Evolutionary conservation across 2,797 vertebrate species (phyloP).

Genomic region (Vespertilio murinus): DNA sequence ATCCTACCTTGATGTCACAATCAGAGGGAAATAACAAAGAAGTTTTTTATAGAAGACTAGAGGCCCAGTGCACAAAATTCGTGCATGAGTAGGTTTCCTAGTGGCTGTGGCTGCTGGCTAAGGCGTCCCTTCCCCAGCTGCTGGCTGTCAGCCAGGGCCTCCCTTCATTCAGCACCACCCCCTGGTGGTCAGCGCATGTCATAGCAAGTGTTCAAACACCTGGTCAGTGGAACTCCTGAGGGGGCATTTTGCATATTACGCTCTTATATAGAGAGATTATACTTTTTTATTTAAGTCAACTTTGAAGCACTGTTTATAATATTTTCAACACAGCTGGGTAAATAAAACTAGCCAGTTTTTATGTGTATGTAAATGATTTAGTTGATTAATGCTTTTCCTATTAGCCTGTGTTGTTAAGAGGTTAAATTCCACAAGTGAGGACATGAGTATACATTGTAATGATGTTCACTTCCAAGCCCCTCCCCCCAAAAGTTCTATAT

Average conservation of each 20-base stretch:
- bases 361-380: not conserved
- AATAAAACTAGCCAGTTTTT: not conserved
- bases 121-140: too few species aligned
- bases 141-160: too few species aligned
- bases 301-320: not conserved
- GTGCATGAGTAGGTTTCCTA: too few species aligned
- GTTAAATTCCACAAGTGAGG: not conserved
- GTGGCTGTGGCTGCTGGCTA: too few species aligned
- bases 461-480: not conserved
- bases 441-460: not conserved
- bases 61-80: too few species aligned
- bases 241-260: too few species aligned
- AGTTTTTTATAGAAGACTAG: not conserved
- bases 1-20: not conserved
- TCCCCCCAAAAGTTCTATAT: not conserved
- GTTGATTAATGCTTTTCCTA: not conserved
- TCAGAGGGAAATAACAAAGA: not conserved
- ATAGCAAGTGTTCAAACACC: too few species aligned
- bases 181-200: too few species aligned
- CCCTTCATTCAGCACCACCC: too few species aligned
- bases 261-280: not conserved
- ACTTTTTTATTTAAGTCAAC: not conserved
- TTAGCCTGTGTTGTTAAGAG: not conserved
- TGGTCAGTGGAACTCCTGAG: rapidly evolving
- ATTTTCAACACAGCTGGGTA: not conserved